Percentiles rank a stretch among this genome's conserved stretches.
Evolutionary conservation across 2,113 vertebrate genomes (phyloP).

Genomic region (Sciurus niger): DNA sequence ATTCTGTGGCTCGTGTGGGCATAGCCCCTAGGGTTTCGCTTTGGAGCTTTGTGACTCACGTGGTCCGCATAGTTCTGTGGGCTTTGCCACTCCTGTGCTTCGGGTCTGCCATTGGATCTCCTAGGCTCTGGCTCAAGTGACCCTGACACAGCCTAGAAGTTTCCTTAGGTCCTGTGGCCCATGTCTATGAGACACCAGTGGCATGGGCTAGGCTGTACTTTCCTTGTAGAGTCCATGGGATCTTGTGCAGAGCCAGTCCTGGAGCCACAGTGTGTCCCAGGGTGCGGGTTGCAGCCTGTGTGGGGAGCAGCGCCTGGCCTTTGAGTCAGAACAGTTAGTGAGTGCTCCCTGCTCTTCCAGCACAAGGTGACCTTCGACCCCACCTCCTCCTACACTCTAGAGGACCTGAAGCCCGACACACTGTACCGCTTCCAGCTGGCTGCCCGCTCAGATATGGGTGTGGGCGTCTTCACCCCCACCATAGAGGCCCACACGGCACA

Average conservation of each 20-base stretch:
- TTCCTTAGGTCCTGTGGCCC: not conserved
- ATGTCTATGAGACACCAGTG: not conserved
- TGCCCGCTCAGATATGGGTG: conserved; percentile 94
- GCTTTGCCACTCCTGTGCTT: not conserved
- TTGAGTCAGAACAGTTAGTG: conserved; percentile 27
- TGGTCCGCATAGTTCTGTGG: not conserved
- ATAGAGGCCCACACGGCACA: conserved; percentile 94
- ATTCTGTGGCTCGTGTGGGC: not conserved
- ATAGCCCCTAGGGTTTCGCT: not conserved
- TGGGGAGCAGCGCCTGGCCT: not conserved
- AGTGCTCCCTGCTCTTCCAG: conserved; percentile 87
- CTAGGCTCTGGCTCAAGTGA: rapidly evolving
- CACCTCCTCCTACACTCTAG: conserved; percentile 92
- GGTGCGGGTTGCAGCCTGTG: not conserved
- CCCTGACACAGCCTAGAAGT: not conserved
- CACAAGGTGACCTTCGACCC: conserved; percentile 93
- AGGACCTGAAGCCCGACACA: conserved; percentile 96
- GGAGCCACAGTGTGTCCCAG: not conserved
- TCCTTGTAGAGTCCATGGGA: not conserved
- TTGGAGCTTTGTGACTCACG: not conserved
- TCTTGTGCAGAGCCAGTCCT: not conserved
- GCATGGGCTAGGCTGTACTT: not conserved
- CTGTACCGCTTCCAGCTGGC: conserved; percentile 95
- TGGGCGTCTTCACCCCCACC: conserved; percentile 94
- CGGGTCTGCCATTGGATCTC: not conserved